phyloP scores from a whole-genome alignment of 2,113 vertebrate genomes.

The Rhinolophus sinicus region DNA sequence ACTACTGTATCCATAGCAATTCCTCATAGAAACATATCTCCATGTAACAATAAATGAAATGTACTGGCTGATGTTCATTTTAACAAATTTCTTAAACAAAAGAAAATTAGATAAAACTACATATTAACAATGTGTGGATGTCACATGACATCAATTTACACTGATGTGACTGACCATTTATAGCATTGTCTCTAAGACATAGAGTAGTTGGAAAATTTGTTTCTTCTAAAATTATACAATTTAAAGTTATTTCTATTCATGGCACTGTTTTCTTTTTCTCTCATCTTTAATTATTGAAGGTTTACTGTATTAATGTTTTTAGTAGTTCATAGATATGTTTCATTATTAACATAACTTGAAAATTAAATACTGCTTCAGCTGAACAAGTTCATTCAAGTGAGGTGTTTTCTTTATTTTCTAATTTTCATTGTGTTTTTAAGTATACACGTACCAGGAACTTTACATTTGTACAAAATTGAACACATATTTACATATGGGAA shows the following conservation, averaged over 20 bases:
- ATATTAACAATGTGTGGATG: background rate
- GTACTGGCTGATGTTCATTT: background rate
- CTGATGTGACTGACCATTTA: background rate
- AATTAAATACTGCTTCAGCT: slow-evolving; percentile 15
- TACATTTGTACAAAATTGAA: background rate
- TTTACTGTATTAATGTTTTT: background rate
- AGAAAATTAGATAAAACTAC: background rate
- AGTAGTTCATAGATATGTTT: background rate
- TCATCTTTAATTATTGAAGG: background rate
- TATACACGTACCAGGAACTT: background rate
- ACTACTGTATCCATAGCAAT: background rate
- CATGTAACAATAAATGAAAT: background rate
- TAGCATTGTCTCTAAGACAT: background rate
- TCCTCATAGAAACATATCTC: background rate
- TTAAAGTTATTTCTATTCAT: slow-evolving; percentile 15
- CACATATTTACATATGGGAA: background rate
- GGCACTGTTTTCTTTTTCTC: background rate
- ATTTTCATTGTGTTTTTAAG: background rate
- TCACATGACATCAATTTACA: background rate
- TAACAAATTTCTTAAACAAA: background rate
- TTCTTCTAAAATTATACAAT: background rate
- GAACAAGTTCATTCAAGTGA: background rate
- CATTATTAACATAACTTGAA: background rate
- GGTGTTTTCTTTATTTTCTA: background rate
- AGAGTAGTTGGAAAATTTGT: background rate